These are phyloP conservation scores for Regulus satrapa DNA, from an alignment of 2,113 vertebrate species.

Conservation along the genomic window DNA sequence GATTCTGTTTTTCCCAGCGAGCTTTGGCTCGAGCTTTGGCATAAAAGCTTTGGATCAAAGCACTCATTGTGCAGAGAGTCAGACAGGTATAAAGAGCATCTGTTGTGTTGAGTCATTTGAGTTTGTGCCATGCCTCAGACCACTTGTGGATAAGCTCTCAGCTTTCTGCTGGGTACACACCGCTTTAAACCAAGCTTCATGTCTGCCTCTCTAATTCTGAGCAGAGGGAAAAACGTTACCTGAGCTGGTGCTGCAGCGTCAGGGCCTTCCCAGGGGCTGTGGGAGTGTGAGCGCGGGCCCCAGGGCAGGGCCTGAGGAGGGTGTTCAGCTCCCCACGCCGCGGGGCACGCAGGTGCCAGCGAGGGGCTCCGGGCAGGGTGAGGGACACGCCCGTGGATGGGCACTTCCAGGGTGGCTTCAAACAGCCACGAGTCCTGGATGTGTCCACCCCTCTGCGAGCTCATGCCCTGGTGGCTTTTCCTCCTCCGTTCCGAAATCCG, in stretches of 20 bases:
- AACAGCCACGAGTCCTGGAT: fast-evolving
- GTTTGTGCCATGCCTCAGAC: not conserved
- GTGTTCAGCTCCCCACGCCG: too few species aligned
- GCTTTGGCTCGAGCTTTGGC: not conserved
- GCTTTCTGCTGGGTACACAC: not conserved
- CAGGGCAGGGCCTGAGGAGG: not conserved
- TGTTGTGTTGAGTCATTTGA: constrained; percentile 22
- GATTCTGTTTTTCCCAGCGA: not conserved
- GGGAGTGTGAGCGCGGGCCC: not conserved
- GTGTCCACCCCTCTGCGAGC: not conserved
- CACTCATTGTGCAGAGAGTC: not conserved
- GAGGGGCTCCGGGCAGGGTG: too few species aligned
- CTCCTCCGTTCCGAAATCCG: not conserved
- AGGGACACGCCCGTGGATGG: too few species aligned
- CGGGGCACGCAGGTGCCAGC: not conserved
- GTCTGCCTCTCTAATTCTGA: not conserved
- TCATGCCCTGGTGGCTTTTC: not conserved
- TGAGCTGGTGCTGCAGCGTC: fast-evolving
- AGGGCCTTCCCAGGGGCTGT: not conserved
- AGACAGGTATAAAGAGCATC: constrained; percentile 33
- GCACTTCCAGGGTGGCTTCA: not conserved
- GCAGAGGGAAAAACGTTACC: not conserved
- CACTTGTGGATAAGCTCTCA: constrained; percentile 8
- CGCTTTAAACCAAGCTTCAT: not conserved
- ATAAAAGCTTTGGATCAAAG: constrained; percentile 12